A percentile compares a stretch with the other conserved stretches of the same genome.
Evolutionary conservation across 2,888 invertebrate species (phyloP).

Genomic region (Malacosoma neustria): DNA sequence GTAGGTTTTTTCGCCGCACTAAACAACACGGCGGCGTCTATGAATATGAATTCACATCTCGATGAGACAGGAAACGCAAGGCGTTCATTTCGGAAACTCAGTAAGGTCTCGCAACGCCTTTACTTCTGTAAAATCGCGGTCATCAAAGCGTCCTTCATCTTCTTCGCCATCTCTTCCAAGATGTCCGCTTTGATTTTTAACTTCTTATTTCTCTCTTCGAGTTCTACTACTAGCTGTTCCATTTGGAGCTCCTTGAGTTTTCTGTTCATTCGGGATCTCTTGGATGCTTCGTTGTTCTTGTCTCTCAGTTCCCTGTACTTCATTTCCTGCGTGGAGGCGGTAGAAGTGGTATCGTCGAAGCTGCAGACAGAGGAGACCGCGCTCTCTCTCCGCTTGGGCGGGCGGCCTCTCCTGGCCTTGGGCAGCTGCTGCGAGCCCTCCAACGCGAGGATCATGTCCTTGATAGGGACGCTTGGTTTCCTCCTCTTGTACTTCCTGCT

Average conservation of each 20-base stretch:
- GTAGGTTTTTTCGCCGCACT: conserved; percentile 11
- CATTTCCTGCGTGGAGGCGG: conserved; percentile 51
- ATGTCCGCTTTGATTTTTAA: conserved; percentile 79
- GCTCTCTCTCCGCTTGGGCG: conserved; percentile 69
- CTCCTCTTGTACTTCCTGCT: conserved; percentile 45
- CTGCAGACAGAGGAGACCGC: conserved; percentile 58
- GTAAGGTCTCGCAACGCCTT: conserved; percentile 17
- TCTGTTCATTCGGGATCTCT: conserved; percentile 82
- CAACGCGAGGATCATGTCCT: conserved; percentile 56
- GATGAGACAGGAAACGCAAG: conserved; percentile 28
- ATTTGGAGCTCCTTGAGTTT: conserved; percentile 76
- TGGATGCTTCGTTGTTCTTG: conserved; percentile 86
- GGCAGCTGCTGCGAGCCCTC: conserved; percentile 52
- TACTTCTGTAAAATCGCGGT: conserved; percentile 76
- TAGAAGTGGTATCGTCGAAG: conserved; percentile 52
- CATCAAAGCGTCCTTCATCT: conserved; percentile 78
- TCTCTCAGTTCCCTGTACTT: conserved; percentile 81
- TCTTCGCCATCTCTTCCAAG: conserved; percentile 79
- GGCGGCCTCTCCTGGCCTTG: conserved; percentile 66
- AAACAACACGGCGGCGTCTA: conserved; percentile 20
- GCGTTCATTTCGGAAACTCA: conserved; percentile 16
- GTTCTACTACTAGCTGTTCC: conserved; percentile 63
- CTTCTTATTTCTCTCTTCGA: conserved; percentile 78
- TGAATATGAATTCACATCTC: conserved; percentile 23
- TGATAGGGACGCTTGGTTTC: conserved; percentile 52